Percentiles rank a stretch among this genome's conserved stretches.
Conservation (phyloP, 2,797 vertebrate species). For the Pangasius djambal region DNA sequence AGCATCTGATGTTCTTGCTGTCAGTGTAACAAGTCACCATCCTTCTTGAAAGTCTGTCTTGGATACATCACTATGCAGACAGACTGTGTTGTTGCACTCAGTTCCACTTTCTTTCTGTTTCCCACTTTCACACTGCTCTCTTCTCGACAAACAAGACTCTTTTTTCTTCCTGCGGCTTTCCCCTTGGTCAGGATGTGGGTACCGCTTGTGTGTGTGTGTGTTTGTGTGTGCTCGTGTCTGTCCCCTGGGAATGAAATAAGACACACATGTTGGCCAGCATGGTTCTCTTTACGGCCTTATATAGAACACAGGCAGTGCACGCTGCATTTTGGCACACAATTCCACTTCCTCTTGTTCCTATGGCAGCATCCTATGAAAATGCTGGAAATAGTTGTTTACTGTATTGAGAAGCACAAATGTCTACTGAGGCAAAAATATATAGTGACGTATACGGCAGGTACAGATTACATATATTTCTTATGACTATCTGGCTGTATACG, state of each 20-base stretch:
- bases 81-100: constrained; percentile 35
- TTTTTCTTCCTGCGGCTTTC: constrained; percentile 47
- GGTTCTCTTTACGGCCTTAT: background rate
- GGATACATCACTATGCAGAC: background rate
- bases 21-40: background rate
- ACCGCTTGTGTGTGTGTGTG: constrained; percentile 51
- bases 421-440: background rate
- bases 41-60: constrained; percentile 8
- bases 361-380: constrained; percentile 31
- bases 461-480: background rate
- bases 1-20: background rate
- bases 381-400: constrained; percentile 12
- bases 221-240: constrained; percentile 32
- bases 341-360: constrained; percentile 38
- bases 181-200: constrained; percentile 59
- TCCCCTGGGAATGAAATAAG: constrained; percentile 17
- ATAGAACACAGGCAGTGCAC: background rate
- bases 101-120: constrained; percentile 28
- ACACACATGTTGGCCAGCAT: constrained; percentile 11
- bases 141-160: constrained; percentile 53
- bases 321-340: constrained; percentile 9
- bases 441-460: background rate
- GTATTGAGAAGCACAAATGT: background rate
- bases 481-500: background rate
- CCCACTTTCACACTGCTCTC: constrained; percentile 11